Base-by-base conservation (phyloP, 1,140 invertebrate species). In the Anthonomus grandis region DNA sequence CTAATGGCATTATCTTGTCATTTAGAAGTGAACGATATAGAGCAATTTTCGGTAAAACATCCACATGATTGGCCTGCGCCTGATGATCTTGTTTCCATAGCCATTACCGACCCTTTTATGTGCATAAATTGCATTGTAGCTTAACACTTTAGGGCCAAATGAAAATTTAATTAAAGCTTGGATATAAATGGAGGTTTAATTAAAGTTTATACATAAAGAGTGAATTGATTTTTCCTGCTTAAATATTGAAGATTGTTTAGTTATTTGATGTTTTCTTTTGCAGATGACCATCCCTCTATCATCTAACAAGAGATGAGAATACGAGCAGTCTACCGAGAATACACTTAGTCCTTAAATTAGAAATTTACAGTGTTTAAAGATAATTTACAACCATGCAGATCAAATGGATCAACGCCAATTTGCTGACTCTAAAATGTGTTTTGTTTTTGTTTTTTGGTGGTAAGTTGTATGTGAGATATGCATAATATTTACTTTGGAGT, bases 381-480 rank as follows among this genome's bases (percentile, higher is more conserved):
- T 19, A 39, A 23, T 51, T 24, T 38, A 24, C 10, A 15, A 49
- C 47, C 38, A 56, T 36, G 25, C 44, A 57, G 27, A 24, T 57
- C 15, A 49, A 57, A 21, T 50, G 46, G 38, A 34, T 57, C 2
- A 63, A 63, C 38, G 6, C 31, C n/a, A 79, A 77, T 65, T 72
- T 80, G 45, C 71, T 79, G 57, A 75, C 78, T 3, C 63, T 80
- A 21, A 79, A 79, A 71, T 77, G 72, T 63, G 71, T 79, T 39
- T 65, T 80, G 8, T 80, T 79, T 62, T 59, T 78, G 24, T 79
- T 80, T 61, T 80, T 79, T 50, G 78, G 77, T 57, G 77, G 76
- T 78, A 64, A 70, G 61, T 59, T 45, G 2, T 8, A 3, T n/a
- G 1, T 4, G 12, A 34, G 1, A n/a, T n/a, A n/a, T n/a, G n/a